Conservation (phyloP, 2,113 vertebrate species). For the Microcebus tavaratra region DNA sequence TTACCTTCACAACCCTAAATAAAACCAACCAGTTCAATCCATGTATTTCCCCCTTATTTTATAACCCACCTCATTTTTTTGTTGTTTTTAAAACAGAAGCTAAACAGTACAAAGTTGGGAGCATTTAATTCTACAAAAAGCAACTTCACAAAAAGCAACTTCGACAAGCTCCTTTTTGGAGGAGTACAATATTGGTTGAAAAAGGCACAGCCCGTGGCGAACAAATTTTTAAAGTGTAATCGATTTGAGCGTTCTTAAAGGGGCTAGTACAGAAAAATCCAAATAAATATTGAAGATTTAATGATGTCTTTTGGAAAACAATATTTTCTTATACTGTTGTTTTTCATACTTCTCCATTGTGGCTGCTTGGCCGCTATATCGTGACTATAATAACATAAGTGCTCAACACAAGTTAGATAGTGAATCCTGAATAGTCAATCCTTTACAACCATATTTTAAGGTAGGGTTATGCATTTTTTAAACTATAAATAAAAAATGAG, state of each 20-base stretch:
- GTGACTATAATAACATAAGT: background rate
- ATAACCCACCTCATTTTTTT: background rate
- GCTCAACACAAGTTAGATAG: background rate
- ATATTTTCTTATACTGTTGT: background rate
- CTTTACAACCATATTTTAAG: background rate
- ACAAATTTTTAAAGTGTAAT: constrained; percentile 25
- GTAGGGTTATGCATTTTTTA: background rate
- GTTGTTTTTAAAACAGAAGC: constrained; percentile 10
- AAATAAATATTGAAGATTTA: constrained; percentile 17
- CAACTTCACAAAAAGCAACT: constrained; percentile 8
- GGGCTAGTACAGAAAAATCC: background rate
- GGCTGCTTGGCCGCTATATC: background rate
- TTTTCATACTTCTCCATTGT: background rate
- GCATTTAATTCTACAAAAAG: constrained; percentile 15
- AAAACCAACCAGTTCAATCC: background rate
- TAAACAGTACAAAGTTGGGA: background rate
- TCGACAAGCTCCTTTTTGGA: background rate
- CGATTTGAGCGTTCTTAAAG: background rate
- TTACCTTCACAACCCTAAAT: background rate
- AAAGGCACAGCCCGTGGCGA: background rate
- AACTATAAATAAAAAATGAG: background rate
- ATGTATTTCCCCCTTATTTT: background rate
- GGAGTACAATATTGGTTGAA: background rate
- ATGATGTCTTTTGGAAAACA: background rate
- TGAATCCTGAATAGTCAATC: background rate